These are phyloP conservation scores for Erebia palarica DNA, from an alignment of 2,888 invertebrate species.

Conservation along the genomic window DNA sequence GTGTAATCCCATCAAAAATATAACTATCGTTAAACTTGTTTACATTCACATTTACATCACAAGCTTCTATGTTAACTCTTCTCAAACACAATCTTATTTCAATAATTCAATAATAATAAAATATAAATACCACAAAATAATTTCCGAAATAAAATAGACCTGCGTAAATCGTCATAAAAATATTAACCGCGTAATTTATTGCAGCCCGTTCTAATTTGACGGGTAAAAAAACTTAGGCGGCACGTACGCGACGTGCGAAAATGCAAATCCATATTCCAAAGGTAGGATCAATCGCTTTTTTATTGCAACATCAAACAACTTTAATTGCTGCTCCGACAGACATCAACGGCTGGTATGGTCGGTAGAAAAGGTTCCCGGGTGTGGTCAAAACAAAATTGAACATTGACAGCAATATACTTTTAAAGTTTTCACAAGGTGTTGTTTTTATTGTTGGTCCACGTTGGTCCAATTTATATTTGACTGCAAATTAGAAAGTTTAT, in stretches of 20 bases:
- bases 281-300: constrained; percentile 63
- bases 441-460: constrained; percentile 63
- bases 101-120: constrained; percentile 39
- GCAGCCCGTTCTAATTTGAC: constrained; percentile 33
- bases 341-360: constrained; percentile 60
- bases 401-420: constrained; percentile 73
- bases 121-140: constrained; percentile 28
- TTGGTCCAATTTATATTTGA: constrained; percentile 62
- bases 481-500: constrained; percentile 80
- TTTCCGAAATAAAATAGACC: constrained; percentile 7
- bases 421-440: constrained; percentile 73
- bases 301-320: constrained; percentile 72
- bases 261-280: constrained; percentile 48
- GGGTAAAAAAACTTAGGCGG: constrained; percentile 32
- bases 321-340: constrained; percentile 82
- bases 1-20: constrained; percentile 44
- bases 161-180: constrained; percentile 24
- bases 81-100: not conserved
- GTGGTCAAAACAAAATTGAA: constrained; percentile 71
- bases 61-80: not conserved
- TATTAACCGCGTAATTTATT: constrained; percentile 33
- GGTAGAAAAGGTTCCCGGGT: constrained; percentile 66
- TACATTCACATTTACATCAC: not conserved
- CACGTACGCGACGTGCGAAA: constrained; percentile 39
- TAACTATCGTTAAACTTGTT: constrained; percentile 25